Evolutionary conservation across 2,113 vertebrate genomes (phyloP), one percentile per base, ranked within the genome.

Genomic region (Lagopus leucura): DNA sequence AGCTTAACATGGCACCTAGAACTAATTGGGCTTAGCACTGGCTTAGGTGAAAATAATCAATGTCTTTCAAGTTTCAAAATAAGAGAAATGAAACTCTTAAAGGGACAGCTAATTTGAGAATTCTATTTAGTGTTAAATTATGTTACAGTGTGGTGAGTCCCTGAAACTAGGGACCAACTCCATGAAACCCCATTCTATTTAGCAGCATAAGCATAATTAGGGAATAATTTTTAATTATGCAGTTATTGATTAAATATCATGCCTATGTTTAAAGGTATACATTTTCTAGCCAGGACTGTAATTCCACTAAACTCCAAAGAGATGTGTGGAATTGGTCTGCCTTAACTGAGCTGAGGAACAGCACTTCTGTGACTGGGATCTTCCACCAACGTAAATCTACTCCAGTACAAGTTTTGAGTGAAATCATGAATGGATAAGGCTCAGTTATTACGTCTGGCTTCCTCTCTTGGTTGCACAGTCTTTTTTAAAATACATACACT

Each of bases 191-290:
- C 15, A 32, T 92, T 89, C 45, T 88, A 64, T 66, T 94, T 89
- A 86, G 95, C 79, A 91, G 87, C 87, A 93, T 66, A 91, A 92
- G 75, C 2, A 1, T 34, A 94, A 96, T 96, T 89, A 92, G 60
- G 67, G 95, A 94, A 78, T 86, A 91, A 96, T 88, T 96, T 93
- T 89, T 65, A 94, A 87, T 90, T 89, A 88, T 64, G 18, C 38
- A 78, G 20, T 72, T 96, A 96, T 89, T 91, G 95, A 95, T 92
- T 94, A 92, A 90, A 66, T 34, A 86, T 95, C 79, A 90, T 71
- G 55, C 36, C 18, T 27, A 75, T 11, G 5, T 97, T 93, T 69
- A 82, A 64, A 94, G 34, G 21, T 45, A 47, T 48, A 73, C 9
- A 14, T 85, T 94, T 96, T 92, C 61, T 89, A 67, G 38, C 83